phyloP scores from a whole-genome alignment of 2,113 vertebrate species.

The Dasyurus viverrinus region DNA sequence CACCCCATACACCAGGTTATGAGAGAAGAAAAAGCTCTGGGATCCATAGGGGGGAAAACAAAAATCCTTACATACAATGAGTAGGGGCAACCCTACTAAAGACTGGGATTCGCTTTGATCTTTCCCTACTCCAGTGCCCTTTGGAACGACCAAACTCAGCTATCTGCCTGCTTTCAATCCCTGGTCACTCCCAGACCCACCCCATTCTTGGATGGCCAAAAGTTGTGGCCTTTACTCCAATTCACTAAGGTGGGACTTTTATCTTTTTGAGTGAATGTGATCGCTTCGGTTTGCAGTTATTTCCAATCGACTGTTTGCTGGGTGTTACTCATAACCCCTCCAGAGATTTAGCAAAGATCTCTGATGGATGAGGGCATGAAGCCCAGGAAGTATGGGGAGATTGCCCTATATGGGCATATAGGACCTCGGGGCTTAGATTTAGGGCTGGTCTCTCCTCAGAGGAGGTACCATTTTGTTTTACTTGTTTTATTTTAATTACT shows the following conservation, averaged over 20 bases:
- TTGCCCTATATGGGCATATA: not conserved
- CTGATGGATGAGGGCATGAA: not conserved
- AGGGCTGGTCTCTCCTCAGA: not conserved
- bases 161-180: not conserved
- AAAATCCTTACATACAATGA: not conserved
- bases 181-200: not conserved
- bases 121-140: not conserved
- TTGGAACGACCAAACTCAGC: not conserved
- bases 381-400: not conserved
- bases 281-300: not conserved
- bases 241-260: not conserved
- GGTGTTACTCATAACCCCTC: not conserved
- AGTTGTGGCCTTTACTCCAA: not conserved
- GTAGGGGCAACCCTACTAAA: not conserved
- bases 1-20: not conserved
- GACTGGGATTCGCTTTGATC: not conserved
- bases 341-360: not conserved
- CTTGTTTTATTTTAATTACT: too few species aligned
- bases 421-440: not conserved
- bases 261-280: not conserved
- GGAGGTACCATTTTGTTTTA: too few species aligned
- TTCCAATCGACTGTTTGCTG: not conserved
- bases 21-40: not conserved
- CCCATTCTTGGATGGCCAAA: not conserved
- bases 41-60: not conserved